Percentiles rank a stretch among this genome's conserved stretches.
phyloP scores from a whole-genome alignment of 2,113 vertebrate genomes.

The Arenaria interpres region DNA sequence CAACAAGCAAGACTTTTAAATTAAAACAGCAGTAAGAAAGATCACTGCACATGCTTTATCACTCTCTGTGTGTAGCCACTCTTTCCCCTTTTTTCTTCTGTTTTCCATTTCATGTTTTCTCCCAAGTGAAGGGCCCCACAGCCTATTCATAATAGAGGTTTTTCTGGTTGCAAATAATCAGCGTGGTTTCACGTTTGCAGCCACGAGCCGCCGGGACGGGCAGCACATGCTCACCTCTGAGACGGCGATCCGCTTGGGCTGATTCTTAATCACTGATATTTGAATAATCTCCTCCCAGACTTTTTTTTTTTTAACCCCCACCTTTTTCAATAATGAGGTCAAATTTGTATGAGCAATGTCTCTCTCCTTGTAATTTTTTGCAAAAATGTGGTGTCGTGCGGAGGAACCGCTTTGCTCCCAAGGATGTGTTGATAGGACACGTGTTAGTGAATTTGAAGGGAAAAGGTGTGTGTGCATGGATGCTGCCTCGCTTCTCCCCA shows the following conservation, averaged over 20 bases:
- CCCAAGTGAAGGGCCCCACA: background rate
- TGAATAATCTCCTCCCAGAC: background rate
- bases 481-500: background rate
- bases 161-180: background rate
- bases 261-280: background rate
- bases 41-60: background rate
- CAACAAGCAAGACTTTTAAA: background rate
- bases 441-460: background rate
- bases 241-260: rapidly evolving
- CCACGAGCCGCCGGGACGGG: rapidly evolving
- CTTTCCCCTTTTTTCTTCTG: background rate
- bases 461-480: background rate
- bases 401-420: background rate
- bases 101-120: slow-evolving; percentile 30
- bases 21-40: background rate
- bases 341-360: background rate
- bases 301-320: background rate
- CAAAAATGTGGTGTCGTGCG: rapidly evolving
- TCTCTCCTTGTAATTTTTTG: background rate
- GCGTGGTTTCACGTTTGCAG: background rate
- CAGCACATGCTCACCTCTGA: background rate
- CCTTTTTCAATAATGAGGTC: background rate
- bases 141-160: background rate
- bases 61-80: background rate
- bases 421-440: background rate